These are phyloP conservation scores for Andrena camellia DNA, from an alignment of 2,888 invertebrate species.

Conservation along the genomic window DNA sequence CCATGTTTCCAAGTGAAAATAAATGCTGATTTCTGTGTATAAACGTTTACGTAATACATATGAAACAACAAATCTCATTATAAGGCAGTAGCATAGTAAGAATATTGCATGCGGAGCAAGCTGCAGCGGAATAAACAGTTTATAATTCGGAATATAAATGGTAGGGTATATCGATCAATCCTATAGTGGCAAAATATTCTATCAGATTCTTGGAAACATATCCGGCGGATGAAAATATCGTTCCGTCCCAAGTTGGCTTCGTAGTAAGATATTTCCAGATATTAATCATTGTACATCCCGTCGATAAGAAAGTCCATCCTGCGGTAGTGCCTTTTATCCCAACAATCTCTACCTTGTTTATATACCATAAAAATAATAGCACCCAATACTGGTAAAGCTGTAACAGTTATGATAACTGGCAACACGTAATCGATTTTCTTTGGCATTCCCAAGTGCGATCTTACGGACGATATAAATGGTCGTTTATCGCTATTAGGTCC, in stretches of 20 bases:
- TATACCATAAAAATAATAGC: conserved; percentile 89
- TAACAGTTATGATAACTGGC: conserved; percentile 90
- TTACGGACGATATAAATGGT: conserved; percentile 73
- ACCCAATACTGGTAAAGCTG: conserved; percentile 91
- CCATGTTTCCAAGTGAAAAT: conserved; percentile 18
- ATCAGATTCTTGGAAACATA: conserved; percentile 16
- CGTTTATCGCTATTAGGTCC: conserved; percentile 83
- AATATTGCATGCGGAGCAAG: conserved; percentile 17
- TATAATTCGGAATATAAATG: conserved; percentile 27
- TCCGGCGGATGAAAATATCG: conserved; percentile 25
- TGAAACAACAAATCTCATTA: conserved; percentile 18
- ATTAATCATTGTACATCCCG: conserved; percentile 94
- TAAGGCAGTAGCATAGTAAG: conserved; percentile 19
- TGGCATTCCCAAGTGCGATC: conserved; percentile 76
- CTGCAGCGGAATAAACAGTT: not conserved
- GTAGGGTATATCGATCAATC: conserved; percentile 8
- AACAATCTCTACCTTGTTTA: conserved; percentile 92
- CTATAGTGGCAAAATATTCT: conserved; percentile 28
- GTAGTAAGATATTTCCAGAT: conserved; percentile 2
- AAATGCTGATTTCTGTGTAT: conserved; percentile 48
- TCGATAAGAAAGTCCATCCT: conserved; percentile 95
- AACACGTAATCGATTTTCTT: conserved; percentile 88
- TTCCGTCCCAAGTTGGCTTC: not conserved
- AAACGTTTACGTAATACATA: not conserved
- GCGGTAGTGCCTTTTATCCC: conserved; percentile 94